These are phyloP conservation scores for Marisa cornuarietis DNA, from an alignment of 1,140 invertebrate species.

Conservation along the genomic window DNA sequence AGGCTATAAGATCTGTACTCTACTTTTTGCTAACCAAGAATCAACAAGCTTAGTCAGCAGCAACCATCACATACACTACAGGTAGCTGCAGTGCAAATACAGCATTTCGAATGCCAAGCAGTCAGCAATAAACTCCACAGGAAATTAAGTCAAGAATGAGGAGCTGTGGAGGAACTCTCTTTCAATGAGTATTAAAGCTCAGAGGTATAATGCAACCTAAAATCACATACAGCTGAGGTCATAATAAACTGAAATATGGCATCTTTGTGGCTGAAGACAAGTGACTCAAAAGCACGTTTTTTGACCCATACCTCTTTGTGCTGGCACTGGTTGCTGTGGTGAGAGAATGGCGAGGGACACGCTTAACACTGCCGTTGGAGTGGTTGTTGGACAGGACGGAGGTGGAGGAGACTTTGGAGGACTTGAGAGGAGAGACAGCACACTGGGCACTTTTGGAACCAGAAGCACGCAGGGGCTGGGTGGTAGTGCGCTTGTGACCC, in stretches of 20 bases:
- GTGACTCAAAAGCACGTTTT: background rate
- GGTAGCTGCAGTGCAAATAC: no score
- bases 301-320: slow-evolving; percentile 52
- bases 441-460: slow-evolving; percentile 59
- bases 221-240: background rate
- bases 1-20: no score
- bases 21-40: no score
- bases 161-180: background rate
- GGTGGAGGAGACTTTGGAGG: slow-evolving; percentile 54
- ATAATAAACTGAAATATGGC: background rate
- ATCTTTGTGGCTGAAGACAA: background rate
- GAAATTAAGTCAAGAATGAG: no score
- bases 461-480: slow-evolving; percentile 47
- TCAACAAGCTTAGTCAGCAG: no score
- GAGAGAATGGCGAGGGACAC: slow-evolving; percentile 26
- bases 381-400: slow-evolving; percentile 15
- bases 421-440: slow-evolving; percentile 57
- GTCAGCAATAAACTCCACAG: no score
- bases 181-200: background rate
- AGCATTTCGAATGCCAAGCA: no score
- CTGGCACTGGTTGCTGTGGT: slow-evolving; percentile 35
- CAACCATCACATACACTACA: no score
- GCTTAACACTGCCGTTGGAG: slow-evolving; percentile 30
- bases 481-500: slow-evolving; percentile 57
- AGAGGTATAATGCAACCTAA: background rate